Evolutionary conservation across 2,888 invertebrate genomes (phyloP).

Genomic region (Sesamia inferens): DNA sequence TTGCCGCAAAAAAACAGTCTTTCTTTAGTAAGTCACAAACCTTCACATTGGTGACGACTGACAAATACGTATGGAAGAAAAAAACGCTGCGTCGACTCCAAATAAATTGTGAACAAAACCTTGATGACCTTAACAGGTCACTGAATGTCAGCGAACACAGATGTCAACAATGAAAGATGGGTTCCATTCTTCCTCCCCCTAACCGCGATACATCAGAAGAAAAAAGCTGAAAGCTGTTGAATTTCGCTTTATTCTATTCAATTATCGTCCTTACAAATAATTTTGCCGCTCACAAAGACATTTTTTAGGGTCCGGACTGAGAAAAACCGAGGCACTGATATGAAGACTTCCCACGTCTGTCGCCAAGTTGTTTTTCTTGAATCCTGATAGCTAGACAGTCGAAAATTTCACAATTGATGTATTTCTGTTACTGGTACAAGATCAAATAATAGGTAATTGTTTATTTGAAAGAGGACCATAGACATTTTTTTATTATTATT

Average conservation of each 20-base stretch:
- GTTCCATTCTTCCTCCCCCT: neutral
- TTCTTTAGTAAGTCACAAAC: too few species aligned
- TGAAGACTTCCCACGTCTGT: too few species aligned
- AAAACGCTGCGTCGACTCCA: neutral
- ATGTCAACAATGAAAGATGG: conserved; percentile 35
- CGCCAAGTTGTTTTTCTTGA: too few species aligned
- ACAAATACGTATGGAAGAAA: neutral
- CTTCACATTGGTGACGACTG: too few species aligned
- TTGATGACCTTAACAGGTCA: conserved; percentile 15
- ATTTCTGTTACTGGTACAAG: too few species aligned
- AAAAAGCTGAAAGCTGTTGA: conserved; percentile 20
- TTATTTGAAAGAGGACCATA: too few species aligned
- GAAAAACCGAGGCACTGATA: too few species aligned
- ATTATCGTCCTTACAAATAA: conserved; percentile 25
- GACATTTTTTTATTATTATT: too few species aligned
- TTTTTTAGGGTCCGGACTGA: neutral
- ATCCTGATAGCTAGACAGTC: too few species aligned
- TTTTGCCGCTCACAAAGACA: neutral
- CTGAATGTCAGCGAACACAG: conserved; percentile 4
- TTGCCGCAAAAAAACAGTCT: too few species aligned
- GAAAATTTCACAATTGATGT: too few species aligned
- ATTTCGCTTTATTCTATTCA: conserved; percentile 16
- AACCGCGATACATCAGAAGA: conserved; percentile 16
- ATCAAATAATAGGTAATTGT: too few species aligned
- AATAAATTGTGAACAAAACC: conserved; percentile 15